Conservation (phyloP, 2,113 vertebrate species). For the Castor canadensis region DNA sequence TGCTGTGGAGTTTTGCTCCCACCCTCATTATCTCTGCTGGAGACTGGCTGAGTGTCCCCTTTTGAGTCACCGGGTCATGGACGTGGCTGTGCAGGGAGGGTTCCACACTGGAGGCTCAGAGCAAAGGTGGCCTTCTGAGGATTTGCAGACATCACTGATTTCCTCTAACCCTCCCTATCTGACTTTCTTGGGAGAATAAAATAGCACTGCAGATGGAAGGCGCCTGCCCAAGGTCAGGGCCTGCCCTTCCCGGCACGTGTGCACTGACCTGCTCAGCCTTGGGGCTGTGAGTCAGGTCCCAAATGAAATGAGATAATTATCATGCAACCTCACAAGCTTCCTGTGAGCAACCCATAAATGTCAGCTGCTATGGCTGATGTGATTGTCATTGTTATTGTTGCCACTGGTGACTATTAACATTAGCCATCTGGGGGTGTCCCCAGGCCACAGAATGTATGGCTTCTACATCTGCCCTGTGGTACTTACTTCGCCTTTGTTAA, state of each 20-base stretch:
- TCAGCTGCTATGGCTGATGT: neutral
- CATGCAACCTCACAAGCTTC: neutral
- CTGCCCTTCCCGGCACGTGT: neutral
- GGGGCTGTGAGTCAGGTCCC: no score
- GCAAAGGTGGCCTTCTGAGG: neutral
- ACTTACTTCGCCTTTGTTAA: neutral
- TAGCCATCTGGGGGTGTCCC: neutral
- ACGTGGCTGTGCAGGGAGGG: neutral
- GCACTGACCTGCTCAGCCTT: rapidly evolving
- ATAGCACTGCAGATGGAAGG: neutral
- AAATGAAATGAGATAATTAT: neutral
- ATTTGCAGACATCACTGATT: neutral
- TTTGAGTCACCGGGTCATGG: rapidly evolving
- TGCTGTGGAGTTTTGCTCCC: rapidly evolving
- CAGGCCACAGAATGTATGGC: neutral
- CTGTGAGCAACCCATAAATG: neutral
- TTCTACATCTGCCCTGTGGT: neutral
- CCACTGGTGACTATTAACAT: rapidly evolving
- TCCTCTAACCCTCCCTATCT: neutral
- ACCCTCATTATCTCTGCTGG: neutral
- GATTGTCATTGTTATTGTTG: neutral
- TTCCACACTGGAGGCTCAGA: neutral
- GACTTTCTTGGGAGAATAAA: neutral
- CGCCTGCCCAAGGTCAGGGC: neutral
- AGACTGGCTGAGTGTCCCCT: neutral